Evolutionary conservation across 1,140 invertebrate genomes (phyloP).

Genomic region (Euwallacea similis): DNA sequence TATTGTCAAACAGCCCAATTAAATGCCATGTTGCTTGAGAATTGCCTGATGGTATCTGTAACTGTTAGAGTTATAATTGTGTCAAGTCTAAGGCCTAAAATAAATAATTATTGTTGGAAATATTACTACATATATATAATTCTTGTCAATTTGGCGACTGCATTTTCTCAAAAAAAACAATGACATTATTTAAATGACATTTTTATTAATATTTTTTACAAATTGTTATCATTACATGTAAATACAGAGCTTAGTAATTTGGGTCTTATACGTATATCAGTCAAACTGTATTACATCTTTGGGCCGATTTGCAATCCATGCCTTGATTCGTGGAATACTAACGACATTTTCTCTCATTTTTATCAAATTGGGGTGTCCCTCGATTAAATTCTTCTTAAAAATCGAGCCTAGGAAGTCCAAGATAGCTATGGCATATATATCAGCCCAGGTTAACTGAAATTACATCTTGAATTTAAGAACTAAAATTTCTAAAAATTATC

Average conservation of each 20-base stretch:
- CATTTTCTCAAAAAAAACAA: too few relatives aligned
- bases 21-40: too few relatives aligned
- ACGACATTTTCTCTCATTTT: conserved; percentile 60
- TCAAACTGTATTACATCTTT: not conserved
- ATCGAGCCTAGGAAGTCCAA: conserved; percentile 53
- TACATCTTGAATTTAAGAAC: not conserved
- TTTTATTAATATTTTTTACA: too few relatives aligned
- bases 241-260: not conserved
- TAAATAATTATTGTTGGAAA: too few relatives aligned
- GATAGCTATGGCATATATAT: conserved; percentile 63
- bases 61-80: too few relatives aligned
- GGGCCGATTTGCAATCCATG: conserved; percentile 66
- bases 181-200: too few relatives aligned
- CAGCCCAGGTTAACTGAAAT: conserved; percentile 60
- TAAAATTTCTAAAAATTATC: not conserved
- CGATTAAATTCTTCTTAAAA: conserved; percentile 62
- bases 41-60: too few relatives aligned
- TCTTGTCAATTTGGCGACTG: too few relatives aligned
- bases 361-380: conserved; percentile 62
- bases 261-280: not conserved
- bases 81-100: too few relatives aligned
- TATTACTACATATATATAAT: too few relatives aligned
- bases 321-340: conserved; percentile 62
- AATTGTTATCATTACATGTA: too few relatives aligned
- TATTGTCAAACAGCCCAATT: too few relatives aligned